A percentile compares a stretch with the other conserved stretches of the same genome.
phyloP scores from a whole-genome alignment of 1,140 invertebrate genomes.

The Agraylea sexmaculata region DNA sequence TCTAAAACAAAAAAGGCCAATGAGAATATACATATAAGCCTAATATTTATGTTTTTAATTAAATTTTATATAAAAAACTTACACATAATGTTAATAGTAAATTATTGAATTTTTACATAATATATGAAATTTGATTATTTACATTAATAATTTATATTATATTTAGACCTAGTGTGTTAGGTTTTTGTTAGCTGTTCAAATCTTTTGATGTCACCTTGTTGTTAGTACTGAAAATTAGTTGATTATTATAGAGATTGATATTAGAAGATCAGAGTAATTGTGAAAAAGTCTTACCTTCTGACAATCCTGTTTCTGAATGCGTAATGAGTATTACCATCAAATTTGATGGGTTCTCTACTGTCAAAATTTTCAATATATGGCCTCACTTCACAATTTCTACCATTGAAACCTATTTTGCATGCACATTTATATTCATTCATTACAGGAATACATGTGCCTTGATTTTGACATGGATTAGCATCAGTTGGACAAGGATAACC shows the following conservation, averaged over 20 bases:
- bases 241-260: too few species aligned
- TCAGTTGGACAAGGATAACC: constrained; percentile 30
- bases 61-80: constrained; percentile 10
- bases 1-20: constrained; percentile 35
- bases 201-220: constrained; percentile 13
- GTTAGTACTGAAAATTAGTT: constrained; percentile 22
- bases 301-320: constrained; percentile 37
- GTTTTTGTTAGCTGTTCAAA: constrained; percentile 19
- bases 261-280: too few species aligned
- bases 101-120: constrained; percentile 14
- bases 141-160: constrained; percentile 14
- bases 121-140: constrained; percentile 14
- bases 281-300: constrained; percentile 38
- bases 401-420: constrained; percentile 34
- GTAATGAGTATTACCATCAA: constrained; percentile 39
- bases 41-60: too few species aligned
- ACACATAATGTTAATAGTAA: constrained; percentile 18
- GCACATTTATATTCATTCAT: constrained; percentile 41
- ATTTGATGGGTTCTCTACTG: constrained; percentile 34
- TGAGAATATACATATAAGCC: too few species aligned
- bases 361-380: constrained; percentile 34
- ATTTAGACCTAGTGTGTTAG: constrained; percentile 12
- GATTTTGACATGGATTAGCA: constrained; percentile 50
- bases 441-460: constrained; percentile 51
- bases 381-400: constrained; percentile 37